Evolutionary conservation across 1,140 invertebrate genomes (phyloP), one percentile per base, ranked within the genome.

Genomic region (Patella vulgata): DNA sequence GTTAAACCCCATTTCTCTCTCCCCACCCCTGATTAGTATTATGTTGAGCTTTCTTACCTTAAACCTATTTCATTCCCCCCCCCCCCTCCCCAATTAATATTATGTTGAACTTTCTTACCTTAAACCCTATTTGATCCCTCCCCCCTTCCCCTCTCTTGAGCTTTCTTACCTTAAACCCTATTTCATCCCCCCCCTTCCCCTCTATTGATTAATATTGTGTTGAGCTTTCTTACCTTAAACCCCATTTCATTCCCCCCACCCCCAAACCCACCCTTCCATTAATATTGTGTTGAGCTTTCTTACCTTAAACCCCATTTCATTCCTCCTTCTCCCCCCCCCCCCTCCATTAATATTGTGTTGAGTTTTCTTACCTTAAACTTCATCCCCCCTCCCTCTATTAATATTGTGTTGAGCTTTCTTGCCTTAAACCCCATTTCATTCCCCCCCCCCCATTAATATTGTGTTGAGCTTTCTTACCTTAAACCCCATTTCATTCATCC

Each of bases 271-370:
- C 44, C 28, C 57, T 33, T 0, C 43, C 64, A 28, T 63, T 58
- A 14, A 39, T 36, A 14, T 17, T 59, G 21, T 48, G 30, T 57
- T 57, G n/a, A n/a, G n/a, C n/a, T n/a, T n/a, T n/a, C n/a, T n/a
- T n/a, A n/a, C n/a, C n/a, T n/a, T n/a, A n/a, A 63, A 23, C 30
- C 55, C 39, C 66, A 71, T 70, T 73, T 31, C 82, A 78, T 23
- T 81, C 81, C 66, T 77, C 74, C 69, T 74, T 79, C 55, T 82
- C 80, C 30, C 80, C 76, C 50, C 82, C 70, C 31, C 73, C n/a
- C n/a, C n/a, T n/a, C n/a, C n/a, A n/a, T n/a, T n/a, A n/a, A n/a
- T n/a, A n/a, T n/a, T n/a, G n/a, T n/a, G n/a, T n/a, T n/a, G n/a
- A n/a, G n/a, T n/a, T n/a, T n/a, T n/a, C n/a, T n/a, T n/a, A n/a